Evolutionary conservation across 2,888 invertebrate genomes (phyloP).

Genomic region (Shargacucullia verbasci): DNA sequence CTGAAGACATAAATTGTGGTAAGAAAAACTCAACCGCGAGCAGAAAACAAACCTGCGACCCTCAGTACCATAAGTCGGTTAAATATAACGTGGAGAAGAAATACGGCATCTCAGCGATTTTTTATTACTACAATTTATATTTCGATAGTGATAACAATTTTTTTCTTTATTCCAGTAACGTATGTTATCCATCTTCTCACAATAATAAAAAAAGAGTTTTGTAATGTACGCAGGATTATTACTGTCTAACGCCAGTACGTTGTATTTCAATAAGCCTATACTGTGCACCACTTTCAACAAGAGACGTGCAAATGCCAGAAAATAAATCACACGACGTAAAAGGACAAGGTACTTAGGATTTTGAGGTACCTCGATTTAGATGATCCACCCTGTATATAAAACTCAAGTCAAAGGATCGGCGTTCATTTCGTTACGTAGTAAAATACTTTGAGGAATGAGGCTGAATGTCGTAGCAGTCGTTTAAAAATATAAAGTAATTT

Average conservation of each 20-base stretch:
- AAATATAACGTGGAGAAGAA: too few relatives aligned
- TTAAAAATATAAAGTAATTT: too few relatives aligned
- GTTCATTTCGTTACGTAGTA: not conserved
- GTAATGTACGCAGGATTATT: conserved; percentile 19
- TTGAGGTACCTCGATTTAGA: conserved; percentile 2
- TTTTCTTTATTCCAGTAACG: too few relatives aligned
- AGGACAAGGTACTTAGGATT: not conserved
- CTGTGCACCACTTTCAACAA: conserved; percentile 14
- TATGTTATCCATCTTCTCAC: conserved; percentile 1
- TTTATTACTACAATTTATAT: too few relatives aligned
- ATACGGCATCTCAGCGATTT: too few relatives aligned
- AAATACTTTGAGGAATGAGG: conserved; percentile 1
- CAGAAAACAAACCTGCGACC: too few relatives aligned
- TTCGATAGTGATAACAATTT: too few relatives aligned
- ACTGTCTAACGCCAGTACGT: conserved; percentile 9
- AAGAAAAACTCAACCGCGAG: too few relatives aligned
- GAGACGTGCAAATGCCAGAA: conserved; percentile 1
- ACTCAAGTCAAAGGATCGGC: conserved; percentile 1
- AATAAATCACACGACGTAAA: conserved; percentile 16
- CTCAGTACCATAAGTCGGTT: too few relatives aligned
- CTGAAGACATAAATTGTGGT: too few relatives aligned
- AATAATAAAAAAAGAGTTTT: conserved; percentile 18
- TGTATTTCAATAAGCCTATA: conserved; percentile 19
- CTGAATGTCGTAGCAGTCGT: too few relatives aligned
- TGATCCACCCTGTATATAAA: conserved; percentile 1